A percentile compares a stretch with the other conserved stretches of the same genome.
Evolutionary conservation across 2,113 vertebrate species (phyloP).

Genomic region (Psittacus erithacus): DNA sequence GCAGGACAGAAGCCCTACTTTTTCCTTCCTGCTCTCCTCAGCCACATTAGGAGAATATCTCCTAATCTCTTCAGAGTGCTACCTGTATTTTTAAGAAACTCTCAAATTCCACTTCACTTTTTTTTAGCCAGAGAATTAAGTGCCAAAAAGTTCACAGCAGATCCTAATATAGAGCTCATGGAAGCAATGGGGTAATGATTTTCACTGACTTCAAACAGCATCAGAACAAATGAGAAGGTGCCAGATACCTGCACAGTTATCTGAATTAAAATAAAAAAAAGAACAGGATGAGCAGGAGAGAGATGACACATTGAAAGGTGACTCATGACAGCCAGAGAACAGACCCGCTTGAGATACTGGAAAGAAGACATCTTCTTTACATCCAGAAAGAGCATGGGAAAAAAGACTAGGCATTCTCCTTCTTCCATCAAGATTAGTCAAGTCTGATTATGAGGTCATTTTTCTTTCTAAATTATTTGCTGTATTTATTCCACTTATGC

Average conservation of each 20-base stretch:
- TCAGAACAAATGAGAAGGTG: not conserved
- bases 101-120: not conserved
- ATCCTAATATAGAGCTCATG: not conserved
- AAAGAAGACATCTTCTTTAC: not conserved
- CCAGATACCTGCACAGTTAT: not conserved
- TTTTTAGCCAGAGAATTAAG: not conserved
- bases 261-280: not conserved
- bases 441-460: not conserved
- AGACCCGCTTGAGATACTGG: not conserved
- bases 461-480: not conserved
- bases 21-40: not conserved
- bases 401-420: not conserved
- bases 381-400: not conserved
- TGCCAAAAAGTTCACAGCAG: not conserved
- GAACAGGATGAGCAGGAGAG: not conserved
- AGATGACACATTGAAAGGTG: conserved; percentile 2
- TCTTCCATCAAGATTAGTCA: not conserved
- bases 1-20: not conserved
- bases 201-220: not conserved
- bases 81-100: not conserved
- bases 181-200: not conserved
- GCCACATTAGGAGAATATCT: not conserved
- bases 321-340: not conserved
- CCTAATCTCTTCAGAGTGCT: not conserved
- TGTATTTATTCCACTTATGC: not conserved